Evolutionary conservation across 2,797 vertebrate species (phyloP).

Genomic region (Paratrypauchen microcephalus): DNA sequence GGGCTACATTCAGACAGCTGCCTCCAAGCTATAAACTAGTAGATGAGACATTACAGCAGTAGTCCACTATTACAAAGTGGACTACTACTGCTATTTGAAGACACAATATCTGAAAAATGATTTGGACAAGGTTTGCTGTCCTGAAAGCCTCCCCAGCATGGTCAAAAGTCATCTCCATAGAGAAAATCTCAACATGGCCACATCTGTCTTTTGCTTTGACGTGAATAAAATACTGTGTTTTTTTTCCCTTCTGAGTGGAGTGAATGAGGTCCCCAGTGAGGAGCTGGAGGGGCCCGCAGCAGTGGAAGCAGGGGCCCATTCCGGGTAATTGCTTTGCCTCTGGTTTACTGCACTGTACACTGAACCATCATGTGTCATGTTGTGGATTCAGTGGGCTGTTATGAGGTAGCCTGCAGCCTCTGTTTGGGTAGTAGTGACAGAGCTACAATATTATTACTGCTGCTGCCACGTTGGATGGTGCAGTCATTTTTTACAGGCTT

Average conservation of each 20-base stretch:
- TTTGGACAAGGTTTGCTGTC: conserved; percentile 10
- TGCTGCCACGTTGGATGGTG: background rate
- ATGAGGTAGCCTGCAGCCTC: conserved; percentile 5
- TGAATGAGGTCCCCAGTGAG: conserved; percentile 55
- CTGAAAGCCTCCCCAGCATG: conserved; percentile 23
- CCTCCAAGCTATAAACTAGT: conserved; percentile 28
- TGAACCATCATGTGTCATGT: conserved; percentile 24
- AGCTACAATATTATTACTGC: conserved; percentile 1
- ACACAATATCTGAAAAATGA: conserved; percentile 27
- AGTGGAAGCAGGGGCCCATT: conserved; percentile 47
- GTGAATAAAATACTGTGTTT: conserved; percentile 36
- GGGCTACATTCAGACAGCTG: conserved; percentile 40
- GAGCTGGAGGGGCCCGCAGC: conserved; percentile 29
- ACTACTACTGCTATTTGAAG: conserved; percentile 17
- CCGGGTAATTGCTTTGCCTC: conserved; percentile 30
- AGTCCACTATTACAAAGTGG: conserved; percentile 28
- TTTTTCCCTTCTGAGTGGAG: conserved; percentile 30
- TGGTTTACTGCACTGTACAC: conserved; percentile 23
- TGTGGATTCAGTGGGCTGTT: conserved; percentile 7
- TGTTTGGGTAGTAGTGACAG: conserved; percentile 1
- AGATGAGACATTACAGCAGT: conserved; percentile 13
- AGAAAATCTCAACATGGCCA: conserved; percentile 22
- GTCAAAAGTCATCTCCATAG: conserved; percentile 19
- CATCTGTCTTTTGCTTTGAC: conserved; percentile 57
- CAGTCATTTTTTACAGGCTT: background rate